These are phyloP conservation scores for Noctilio leporinus DNA, from an alignment of 2,113 vertebrate genomes.

Conservation along the genomic window DNA sequence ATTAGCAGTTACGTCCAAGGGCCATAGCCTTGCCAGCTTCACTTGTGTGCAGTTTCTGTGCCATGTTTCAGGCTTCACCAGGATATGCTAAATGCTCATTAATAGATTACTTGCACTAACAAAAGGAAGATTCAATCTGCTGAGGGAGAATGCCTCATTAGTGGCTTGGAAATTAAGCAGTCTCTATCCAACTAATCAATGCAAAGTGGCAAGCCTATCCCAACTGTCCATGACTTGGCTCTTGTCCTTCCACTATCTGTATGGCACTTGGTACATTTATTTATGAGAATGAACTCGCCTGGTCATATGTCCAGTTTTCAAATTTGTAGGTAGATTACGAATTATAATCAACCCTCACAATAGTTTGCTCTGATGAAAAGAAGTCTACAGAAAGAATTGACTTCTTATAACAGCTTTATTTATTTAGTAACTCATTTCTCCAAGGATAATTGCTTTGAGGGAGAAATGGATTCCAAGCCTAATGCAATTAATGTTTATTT, in stretches of 20 bases:
- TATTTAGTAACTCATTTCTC: conserved; percentile 67
- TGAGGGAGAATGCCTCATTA: conserved; percentile 68
- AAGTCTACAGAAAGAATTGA: conserved; percentile 45
- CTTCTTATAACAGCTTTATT: conserved; percentile 52
- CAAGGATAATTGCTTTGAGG: conserved; percentile 61
- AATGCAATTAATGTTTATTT: conserved; percentile 59
- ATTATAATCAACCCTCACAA: conserved; percentile 63
- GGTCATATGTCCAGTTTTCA: conserved; percentile 57
- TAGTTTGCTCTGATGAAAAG: conserved; percentile 65
- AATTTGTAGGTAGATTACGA: conserved; percentile 42
- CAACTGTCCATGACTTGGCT: conserved; percentile 43
- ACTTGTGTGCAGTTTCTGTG: background rate
- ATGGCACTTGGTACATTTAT: conserved; percentile 67
- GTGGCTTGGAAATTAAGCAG: conserved; percentile 76
- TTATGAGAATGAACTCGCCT: conserved; percentile 67
- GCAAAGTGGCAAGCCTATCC: conserved; percentile 68
- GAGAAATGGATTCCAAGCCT: conserved; percentile 35
- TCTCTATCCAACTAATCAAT: conserved; percentile 76
- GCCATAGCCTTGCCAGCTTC: background rate
- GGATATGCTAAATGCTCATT: conserved; percentile 27
- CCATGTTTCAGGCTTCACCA: background rate
- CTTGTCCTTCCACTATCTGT: conserved; percentile 54
- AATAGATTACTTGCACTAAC: conserved; percentile 63
- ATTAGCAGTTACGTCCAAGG: background rate
- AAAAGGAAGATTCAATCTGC: conserved; percentile 62